Base-by-base conservation (phyloP, 2,888 invertebrate genomes). In the Polydesmus complanatus region DNA sequence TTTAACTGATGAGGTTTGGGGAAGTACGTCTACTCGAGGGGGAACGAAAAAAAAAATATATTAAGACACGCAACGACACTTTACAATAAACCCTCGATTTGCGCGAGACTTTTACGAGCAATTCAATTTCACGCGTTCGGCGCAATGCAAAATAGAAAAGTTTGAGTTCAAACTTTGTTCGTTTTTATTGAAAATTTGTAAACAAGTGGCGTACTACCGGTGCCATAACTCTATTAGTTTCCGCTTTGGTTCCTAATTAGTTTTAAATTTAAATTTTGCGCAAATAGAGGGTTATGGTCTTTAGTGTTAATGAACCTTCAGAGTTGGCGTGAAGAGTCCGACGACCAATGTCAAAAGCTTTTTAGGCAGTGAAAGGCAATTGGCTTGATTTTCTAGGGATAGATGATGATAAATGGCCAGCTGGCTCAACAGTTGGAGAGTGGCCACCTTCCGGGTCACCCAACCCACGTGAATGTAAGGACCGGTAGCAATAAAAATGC, bases 401-500 rank as follows among this genome's bases (percentile, higher is more conserved):
- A 78, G 67, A 22, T 64, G 60, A 14, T 67, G 67, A 64, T 77
- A 69, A 48, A 78, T 72, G 57, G 73, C 71, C 19, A 94, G 80
- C 58, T 93, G 82, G 70, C 92, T 91, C 67, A 96, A 78, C 69
- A 93, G 79, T 75, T 95, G 94, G 67, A 96, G 78, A 58, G 92
- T 88, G 58, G 93, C 91, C 58, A 74, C 71, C 58, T 70, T 69
- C 61, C 71, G 71, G 61, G 68, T 67, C 22, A 78, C 70, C 68
- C 74, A 73, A 2, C 75, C 74, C 19, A 73, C 73, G 66, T 71
- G 70, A 26, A 78, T 69, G 69, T 86, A 85, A 54, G 88, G 87
- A 18, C 96, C 96, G 2, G 89, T 89, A 2, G 91, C 91, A 64
- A 97, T 84, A 74, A 97, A 96, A 66, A 98, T 78, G 27, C 97